A percentile compares a stretch with the other conserved stretches of the same genome.
phyloP scores from a whole-genome alignment of 2,797 vertebrate species.

The Octomys mimax region DNA sequence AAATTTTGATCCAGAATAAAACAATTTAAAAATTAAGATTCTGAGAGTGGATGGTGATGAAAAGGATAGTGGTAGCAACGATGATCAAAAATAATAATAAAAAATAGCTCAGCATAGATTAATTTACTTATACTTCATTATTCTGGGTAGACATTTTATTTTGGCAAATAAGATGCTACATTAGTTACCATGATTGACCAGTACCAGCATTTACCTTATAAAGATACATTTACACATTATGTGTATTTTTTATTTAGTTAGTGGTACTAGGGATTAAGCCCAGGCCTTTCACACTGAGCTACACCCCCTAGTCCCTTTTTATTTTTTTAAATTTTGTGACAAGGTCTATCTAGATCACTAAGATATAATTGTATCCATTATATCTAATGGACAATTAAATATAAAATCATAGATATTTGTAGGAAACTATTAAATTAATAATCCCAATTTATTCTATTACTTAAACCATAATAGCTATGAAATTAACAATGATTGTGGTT shows the following conservation, averaged over 20 bases:
- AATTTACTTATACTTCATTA: slow-evolving; percentile 23
- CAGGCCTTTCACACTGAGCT: background rate
- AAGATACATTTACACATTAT: background rate
- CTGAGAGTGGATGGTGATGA: background rate
- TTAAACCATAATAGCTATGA: slow-evolving; percentile 33
- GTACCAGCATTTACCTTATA: background rate
- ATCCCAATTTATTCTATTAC: slow-evolving; percentile 29
- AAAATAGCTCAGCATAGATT: background rate
- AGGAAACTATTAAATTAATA: slow-evolving; percentile 46
- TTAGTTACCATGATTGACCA: slow-evolving; percentile 29
- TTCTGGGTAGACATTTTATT: background rate
- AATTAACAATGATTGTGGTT: slow-evolving; percentile 41
- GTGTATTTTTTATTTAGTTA: background rate
- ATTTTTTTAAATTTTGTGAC: background rate
- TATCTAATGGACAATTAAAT: background rate
- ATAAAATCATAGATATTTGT: slow-evolving; percentile 12
- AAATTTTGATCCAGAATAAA: slow-evolving; percentile 46
- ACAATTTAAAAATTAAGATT: slow-evolving; percentile 27
- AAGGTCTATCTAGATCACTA: background rate
- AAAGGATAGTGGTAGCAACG: background rate
- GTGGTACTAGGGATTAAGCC: background rate
- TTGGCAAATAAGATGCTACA: background rate
- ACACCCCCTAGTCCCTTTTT: background rate
- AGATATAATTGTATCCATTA: no score
- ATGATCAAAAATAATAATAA: slow-evolving; percentile 52